Percentiles rank a stretch among this genome's conserved stretches.
Evolutionary conservation across 2,888 invertebrate genomes (phyloP).

Genomic region (Cremastobaeus sp.): DNA sequence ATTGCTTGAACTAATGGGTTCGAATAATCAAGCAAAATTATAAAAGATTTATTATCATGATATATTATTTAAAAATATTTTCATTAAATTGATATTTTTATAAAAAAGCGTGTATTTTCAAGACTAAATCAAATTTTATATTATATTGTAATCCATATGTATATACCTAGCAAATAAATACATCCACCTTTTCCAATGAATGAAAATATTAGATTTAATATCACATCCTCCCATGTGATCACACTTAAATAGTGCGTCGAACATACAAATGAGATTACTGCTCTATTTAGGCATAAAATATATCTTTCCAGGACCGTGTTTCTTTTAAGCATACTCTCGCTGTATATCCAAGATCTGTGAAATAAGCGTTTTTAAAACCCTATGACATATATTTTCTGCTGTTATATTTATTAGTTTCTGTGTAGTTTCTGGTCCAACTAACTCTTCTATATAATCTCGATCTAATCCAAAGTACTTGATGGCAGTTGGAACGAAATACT

Average conservation of each 20-base stretch:
- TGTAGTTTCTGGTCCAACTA: no score
- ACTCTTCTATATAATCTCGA: constrained; percentile 60
- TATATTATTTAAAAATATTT: no score
- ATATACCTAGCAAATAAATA: constrained; percentile 71
- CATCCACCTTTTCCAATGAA: constrained; percentile 70
- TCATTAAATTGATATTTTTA: no score
- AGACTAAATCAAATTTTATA: no score
- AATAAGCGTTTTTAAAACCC: neutral
- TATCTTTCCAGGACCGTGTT: constrained; percentile 64
- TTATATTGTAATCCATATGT: no score
- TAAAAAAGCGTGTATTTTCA: no score
- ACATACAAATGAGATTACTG: constrained; percentile 67
- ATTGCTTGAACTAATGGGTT: constrained; percentile 70
- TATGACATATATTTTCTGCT: no score
- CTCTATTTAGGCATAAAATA: constrained; percentile 69
- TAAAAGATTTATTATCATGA: no score
- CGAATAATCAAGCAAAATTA: no score
- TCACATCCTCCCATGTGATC: constrained; percentile 69
- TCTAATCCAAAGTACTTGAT: constrained; percentile 35
- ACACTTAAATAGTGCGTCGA: constrained; percentile 69
- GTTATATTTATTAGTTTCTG: no score
- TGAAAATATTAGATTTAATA: constrained; percentile 68
- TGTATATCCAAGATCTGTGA: constrained; percentile 68
- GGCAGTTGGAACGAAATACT: constrained; percentile 69
- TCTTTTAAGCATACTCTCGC: constrained; percentile 63